These are phyloP conservation scores for Crotalus viridis DNA, from an alignment of 2,113 vertebrate genomes.

Conservation along the genomic window DNA sequence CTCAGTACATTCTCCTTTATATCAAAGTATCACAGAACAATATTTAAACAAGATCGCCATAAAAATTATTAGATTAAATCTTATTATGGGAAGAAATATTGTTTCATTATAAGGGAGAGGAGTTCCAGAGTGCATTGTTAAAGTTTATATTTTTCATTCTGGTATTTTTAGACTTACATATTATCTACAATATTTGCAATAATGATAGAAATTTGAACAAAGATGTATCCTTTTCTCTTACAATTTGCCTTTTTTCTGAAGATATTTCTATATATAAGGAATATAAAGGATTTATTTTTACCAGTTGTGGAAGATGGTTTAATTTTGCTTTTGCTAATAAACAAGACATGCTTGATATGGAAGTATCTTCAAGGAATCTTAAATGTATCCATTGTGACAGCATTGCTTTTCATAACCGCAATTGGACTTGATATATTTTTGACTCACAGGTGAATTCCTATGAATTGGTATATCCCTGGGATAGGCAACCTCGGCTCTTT, in stretches of 20 bases:
- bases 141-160: background rate
- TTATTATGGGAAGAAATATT: constrained; percentile 33
- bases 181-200: background rate
- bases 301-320: no score
- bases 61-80: constrained; percentile 17
- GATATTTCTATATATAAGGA: background rate
- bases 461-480: background rate
- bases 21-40: background rate
- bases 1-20: background rate
- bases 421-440: background rate
- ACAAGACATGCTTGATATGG: background rate
- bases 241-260: background rate
- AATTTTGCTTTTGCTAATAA: background rate
- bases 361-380: background rate
- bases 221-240: background rate
- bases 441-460: background rate
- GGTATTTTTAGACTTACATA: constrained; percentile 17
- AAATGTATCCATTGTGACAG: background rate
- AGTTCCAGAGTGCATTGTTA: constrained; percentile 7
- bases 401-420: background rate
- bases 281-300: background rate
- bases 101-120: background rate
- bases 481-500: no score
- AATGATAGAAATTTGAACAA: background rate
- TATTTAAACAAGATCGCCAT: constrained; percentile 17